phyloP scores from a whole-genome alignment of 2,888 invertebrate genomes.

The Baccha elongata region DNA sequence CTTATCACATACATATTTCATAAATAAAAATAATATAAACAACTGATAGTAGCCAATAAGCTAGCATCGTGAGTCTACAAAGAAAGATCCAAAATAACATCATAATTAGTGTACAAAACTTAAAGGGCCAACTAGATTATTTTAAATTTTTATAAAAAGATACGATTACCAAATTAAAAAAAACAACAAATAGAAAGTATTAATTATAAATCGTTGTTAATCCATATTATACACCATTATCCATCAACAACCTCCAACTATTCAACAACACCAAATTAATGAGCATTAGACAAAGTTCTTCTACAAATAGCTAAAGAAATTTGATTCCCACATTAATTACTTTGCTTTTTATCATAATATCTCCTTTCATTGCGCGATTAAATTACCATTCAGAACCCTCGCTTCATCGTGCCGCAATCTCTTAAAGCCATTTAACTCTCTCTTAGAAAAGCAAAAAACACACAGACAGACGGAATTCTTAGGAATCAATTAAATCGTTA shows the following conservation, averaged over 20 bases:
- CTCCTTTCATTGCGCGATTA: conserved; percentile 50
- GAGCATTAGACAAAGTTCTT: conserved; percentile 17
- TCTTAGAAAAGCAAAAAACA: conserved; percentile 3
- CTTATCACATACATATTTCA: too few relatives aligned
- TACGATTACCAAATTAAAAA: too few relatives aligned
- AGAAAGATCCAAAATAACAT: too few relatives aligned
- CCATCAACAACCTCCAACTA: not conserved
- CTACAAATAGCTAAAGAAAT: conserved; percentile 49
- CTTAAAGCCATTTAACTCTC: conserved; percentile 41
- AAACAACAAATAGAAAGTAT: too few relatives aligned
- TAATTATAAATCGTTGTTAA: conserved; percentile 11
- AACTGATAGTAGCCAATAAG: too few relatives aligned
- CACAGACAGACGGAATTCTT: conserved; percentile 38
- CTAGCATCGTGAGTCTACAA: too few relatives aligned
- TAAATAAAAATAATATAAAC: too few relatives aligned
- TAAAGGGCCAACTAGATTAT: too few relatives aligned
- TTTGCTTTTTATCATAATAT: conserved; percentile 61
- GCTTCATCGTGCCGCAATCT: not conserved
- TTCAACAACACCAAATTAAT: conserved; percentile 18
- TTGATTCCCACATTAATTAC: conserved; percentile 66
- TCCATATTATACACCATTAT: not conserved
- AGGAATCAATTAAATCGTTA: conserved; percentile 67
- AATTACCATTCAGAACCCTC: conserved; percentile 35
- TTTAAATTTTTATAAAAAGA: too few relatives aligned
- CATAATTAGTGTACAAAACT: too few relatives aligned